Conservation (phyloP, 2,888 invertebrate genomes). For the Platypus cylindrus region DNA sequence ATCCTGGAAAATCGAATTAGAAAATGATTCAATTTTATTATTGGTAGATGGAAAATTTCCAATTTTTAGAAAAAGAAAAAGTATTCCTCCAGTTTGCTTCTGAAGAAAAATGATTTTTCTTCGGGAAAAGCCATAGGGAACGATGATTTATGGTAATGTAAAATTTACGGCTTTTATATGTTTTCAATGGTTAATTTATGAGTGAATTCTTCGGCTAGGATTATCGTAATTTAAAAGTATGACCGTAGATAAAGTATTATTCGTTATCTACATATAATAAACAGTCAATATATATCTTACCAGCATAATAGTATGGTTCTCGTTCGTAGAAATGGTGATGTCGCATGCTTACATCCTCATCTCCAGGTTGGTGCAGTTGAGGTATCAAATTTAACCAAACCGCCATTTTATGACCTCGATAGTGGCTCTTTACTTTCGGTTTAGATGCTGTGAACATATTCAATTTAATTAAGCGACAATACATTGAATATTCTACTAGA, state of each 20-base stretch:
- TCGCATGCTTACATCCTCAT: constrained; percentile 53
- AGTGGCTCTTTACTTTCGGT: constrained; percentile 68
- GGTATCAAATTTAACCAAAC: constrained; percentile 80
- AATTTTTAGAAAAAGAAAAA: too few relatives aligned
- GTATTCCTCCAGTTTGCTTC: too few relatives aligned
- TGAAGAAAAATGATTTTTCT: too few relatives aligned
- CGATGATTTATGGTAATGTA: constrained; percentile 4
- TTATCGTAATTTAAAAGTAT: too few relatives aligned
- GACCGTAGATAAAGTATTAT: too few relatives aligned
- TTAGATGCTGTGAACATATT: constrained; percentile 46
- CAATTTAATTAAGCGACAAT: background rate
- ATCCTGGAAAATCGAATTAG: constrained; percentile 3
- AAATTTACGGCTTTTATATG: background rate
- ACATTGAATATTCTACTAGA: background rate
- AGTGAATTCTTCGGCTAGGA: too few relatives aligned
- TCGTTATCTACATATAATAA: background rate
- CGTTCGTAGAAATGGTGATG: constrained; percentile 67
- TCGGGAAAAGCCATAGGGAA: too few relatives aligned
- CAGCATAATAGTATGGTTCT: constrained; percentile 63
- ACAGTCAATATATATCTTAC: constrained; percentile 32
- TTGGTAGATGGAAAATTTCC: too few relatives aligned
- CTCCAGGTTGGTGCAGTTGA: constrained; percentile 69
- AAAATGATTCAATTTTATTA: constrained; percentile 3
- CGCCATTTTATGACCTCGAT: constrained; percentile 81
- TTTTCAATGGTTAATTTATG: too few relatives aligned